Conservation (phyloP, 2,888 invertebrate genomes). For the Nomada lathburiana region DNA sequence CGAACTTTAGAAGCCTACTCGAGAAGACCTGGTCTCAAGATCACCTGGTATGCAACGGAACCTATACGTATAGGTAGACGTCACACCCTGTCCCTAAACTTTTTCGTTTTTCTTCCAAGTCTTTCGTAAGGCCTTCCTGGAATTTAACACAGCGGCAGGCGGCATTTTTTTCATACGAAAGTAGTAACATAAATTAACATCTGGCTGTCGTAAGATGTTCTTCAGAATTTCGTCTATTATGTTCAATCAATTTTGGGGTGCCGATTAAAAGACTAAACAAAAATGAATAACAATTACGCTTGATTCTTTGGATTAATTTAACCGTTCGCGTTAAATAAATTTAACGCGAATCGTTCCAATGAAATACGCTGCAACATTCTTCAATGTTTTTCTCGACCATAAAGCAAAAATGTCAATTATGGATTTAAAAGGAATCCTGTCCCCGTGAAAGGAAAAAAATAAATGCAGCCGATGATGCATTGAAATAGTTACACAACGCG, state of each 20-base stretch:
- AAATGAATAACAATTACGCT: too few species aligned
- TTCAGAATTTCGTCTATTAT: too few species aligned
- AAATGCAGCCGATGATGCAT: not conserved
- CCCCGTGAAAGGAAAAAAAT: not conserved
- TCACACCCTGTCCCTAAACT: slow-evolving; percentile 55
- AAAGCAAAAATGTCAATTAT: too few species aligned
- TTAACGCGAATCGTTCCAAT: too few species aligned
- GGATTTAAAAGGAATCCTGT: not conserved
- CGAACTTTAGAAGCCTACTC: slow-evolving; percentile 33
- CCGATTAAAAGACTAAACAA: too few species aligned
- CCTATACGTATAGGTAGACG: slow-evolving; percentile 41
- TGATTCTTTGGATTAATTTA: too few species aligned
- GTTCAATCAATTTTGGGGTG: too few species aligned
- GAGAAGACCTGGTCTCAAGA: slow-evolving; percentile 37
- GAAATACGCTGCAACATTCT: too few species aligned
- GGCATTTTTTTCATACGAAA: not conserved
- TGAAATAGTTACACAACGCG: not conserved
- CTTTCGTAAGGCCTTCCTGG: slow-evolving; percentile 9
- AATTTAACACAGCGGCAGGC: slow-evolving; percentile 24
- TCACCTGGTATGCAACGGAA: slow-evolving; percentile 45
- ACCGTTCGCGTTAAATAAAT: too few species aligned
- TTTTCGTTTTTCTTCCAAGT: slow-evolving; percentile 31
- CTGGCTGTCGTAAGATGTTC: not conserved
- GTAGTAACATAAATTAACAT: not conserved
- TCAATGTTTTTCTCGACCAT: too few species aligned